A percentile compares a stretch with the other conserved stretches of the same genome.
Evolutionary conservation across 2,113 vertebrate species (phyloP).

Genomic region (Microtus montanus): DNA sequence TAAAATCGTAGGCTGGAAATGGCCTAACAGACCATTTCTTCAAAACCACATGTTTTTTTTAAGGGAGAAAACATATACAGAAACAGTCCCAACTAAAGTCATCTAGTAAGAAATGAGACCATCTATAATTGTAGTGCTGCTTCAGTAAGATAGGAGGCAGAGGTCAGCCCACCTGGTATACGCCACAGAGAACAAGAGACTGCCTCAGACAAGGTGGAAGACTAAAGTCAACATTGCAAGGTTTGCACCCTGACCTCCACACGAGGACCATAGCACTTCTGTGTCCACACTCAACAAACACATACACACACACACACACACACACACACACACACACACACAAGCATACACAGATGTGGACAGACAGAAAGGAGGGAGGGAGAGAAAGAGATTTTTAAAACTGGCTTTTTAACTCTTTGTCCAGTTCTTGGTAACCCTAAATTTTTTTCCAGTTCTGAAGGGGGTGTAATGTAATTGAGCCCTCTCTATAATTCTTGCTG

Average conservation of each 20-base stretch:
- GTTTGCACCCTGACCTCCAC: background rate
- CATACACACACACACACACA: background rate
- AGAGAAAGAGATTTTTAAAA: background rate
- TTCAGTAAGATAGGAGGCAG: background rate
- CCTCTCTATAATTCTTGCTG: constrained; percentile 50
- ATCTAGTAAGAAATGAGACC: background rate
- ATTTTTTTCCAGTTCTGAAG: background rate
- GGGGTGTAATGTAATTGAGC: constrained; percentile 50
- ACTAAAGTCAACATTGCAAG: background rate
- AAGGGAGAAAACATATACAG: background rate
- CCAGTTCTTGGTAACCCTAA: background rate
- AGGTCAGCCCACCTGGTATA: background rate
- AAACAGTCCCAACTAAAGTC: background rate
- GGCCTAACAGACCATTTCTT: background rate
- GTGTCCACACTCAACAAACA: background rate
- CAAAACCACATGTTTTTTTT: constrained; percentile 5
- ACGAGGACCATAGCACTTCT: background rate
- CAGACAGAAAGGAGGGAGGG: no score
- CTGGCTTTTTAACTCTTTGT: background rate
- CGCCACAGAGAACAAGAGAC: background rate
- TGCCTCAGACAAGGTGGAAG: background rate
- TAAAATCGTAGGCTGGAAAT: background rate
- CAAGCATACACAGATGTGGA: no score
- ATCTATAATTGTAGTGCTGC: background rate
- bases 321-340: no score